phyloP scores from a whole-genome alignment of 2,113 vertebrate genomes.

The Eupsittula cactorum region DNA sequence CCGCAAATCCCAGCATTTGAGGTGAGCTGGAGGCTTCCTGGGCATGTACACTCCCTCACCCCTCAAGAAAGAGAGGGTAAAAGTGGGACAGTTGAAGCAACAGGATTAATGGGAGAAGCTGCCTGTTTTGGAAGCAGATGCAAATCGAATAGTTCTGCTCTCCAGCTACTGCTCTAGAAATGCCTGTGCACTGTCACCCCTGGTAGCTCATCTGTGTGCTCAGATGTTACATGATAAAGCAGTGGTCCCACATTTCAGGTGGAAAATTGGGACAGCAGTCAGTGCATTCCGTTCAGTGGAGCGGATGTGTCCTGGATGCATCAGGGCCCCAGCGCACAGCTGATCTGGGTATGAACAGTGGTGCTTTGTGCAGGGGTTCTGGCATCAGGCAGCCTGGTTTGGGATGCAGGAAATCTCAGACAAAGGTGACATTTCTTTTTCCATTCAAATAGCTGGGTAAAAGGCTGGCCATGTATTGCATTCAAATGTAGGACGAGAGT shows the following conservation, averaged over 20 bases:
- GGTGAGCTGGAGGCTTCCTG: neutral
- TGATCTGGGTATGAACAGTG: neutral
- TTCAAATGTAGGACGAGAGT: neutral
- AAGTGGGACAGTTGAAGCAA: neutral
- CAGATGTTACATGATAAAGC: neutral
- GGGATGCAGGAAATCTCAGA: neutral
- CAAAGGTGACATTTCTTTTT: neutral
- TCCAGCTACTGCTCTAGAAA: neutral
- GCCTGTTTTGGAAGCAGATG: neutral
- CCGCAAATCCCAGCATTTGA: neutral
- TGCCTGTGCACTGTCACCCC: neutral
- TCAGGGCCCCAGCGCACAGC: neutral
- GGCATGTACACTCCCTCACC: neutral
- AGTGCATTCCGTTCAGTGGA: neutral
- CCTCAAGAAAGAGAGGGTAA: neutral
- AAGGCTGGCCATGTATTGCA: neutral
- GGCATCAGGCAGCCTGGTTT: neutral
- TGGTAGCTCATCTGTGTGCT: neutral
- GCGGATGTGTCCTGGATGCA: neutral
- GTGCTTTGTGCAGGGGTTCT: neutral
- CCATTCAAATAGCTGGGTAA: neutral
- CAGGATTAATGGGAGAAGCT: neutral
- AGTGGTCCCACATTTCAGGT: neutral
- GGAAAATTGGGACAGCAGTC: neutral
- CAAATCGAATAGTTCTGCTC: neutral